Conservation (phyloP, 2,113 vertebrate species). For the Copsychus sechellarum region DNA sequence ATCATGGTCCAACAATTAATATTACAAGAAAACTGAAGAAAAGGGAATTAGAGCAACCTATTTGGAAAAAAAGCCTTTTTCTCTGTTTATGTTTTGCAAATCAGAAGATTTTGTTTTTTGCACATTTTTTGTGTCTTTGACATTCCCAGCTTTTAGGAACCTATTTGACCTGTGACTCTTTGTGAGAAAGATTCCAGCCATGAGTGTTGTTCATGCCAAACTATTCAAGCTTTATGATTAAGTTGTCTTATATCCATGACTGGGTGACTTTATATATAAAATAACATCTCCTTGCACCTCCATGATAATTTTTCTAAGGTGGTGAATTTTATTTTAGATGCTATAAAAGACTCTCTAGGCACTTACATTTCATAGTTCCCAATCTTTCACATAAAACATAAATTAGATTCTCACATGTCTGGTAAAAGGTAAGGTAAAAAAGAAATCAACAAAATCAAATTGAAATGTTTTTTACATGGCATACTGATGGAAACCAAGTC, state of each 20-base stretch:
- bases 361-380: not conserved
- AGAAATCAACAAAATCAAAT: not conserved
- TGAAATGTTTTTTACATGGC: not conserved
- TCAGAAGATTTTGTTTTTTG: not conserved
- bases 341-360: not conserved
- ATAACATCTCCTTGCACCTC: not conserved
- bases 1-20: not conserved
- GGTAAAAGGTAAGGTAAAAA: not conserved
- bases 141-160: not conserved
- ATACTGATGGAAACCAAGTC: not conserved
- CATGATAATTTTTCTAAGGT: not conserved
- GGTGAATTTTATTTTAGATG: not conserved
- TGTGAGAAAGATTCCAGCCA: not conserved
- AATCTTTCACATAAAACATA: not conserved
- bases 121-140: not conserved
- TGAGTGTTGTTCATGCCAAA: rapidly evolving
- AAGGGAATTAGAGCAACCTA: not conserved
- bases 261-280: not conserved
- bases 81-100: not conserved
- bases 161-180: not conserved
- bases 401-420: not conserved
- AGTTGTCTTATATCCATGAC: not conserved
- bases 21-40: not conserved
- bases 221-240: not conserved
- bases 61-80: not conserved